phyloP scores from a whole-genome alignment of 1,140 invertebrate species.

The Saccostrea glomerata region DNA sequence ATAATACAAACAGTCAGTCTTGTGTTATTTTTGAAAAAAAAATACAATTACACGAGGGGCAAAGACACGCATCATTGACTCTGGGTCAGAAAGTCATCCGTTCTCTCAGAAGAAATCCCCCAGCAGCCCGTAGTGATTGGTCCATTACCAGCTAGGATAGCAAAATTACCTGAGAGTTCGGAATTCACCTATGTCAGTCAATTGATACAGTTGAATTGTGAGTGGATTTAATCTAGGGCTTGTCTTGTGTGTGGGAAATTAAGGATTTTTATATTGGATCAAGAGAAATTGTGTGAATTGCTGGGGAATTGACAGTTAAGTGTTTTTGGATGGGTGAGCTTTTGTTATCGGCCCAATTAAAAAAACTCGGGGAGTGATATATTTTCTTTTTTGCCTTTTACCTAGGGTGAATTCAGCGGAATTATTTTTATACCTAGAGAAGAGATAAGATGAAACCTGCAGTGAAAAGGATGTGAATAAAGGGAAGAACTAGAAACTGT shows the following conservation, averaged over 20 bases:
- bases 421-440: not conserved
- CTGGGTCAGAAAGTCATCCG: not conserved
- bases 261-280: constrained; percentile 8
- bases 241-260: not conserved
- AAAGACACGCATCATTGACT: constrained; percentile 9
- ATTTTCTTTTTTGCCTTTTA: not conserved
- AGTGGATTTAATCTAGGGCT: not conserved
- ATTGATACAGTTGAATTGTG: constrained; percentile 9
- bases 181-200: constrained; percentile 2
- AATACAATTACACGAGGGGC: not conserved
- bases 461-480: not conserved
- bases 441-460: not conserved
- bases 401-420: not conserved
- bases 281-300: not conserved
- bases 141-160: not conserved
- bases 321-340: constrained; percentile 30
- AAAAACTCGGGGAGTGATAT: not conserved
- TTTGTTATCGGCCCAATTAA: constrained; percentile 30
- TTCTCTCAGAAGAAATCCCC: not conserved
- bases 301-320: constrained; percentile 21
- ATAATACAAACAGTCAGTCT: not conserved
- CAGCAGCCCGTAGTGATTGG: constrained; percentile 21
- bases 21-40: not conserved
- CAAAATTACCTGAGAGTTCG: constrained; percentile 14
- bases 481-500: constrained; percentile 1